Evolutionary conservation across 2,797 vertebrate genomes (phyloP), one percentile per base, ranked within the genome.

Genomic region (Triplophysa yarkandensis): DNA sequence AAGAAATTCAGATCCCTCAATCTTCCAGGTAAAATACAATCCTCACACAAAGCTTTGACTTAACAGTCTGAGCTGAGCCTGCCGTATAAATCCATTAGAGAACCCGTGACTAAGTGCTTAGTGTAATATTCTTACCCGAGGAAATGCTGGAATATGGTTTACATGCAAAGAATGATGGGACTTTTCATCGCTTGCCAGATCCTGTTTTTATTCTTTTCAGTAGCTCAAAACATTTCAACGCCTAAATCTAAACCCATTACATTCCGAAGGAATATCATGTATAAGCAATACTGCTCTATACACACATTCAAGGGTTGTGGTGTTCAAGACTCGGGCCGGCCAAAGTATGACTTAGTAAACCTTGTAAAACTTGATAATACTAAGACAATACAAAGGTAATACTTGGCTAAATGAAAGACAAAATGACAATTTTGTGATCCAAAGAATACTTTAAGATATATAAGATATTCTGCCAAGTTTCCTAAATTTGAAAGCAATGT

Each of bases 11-110:
- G n/a, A n/a, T n/a, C n/a, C n/a, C n/a, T n/a, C n/a, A n/a, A n/a
- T n/a, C n/a, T n/a, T n/a, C n/a, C n/a, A n/a, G n/a, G 21, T 8
- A 11, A 27, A 65, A 44, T 19, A 64, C 63, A 57, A 46, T 67
- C 63, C 63, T 60, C 39, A 58, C 52, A 60, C 30, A 50, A 67
- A 67, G 52, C 54, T 17, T 46, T 74, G 63, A 74, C 63, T 74
- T 52, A 60, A 58, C 34, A 43, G 9, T 50, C 52, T 67, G 54
- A 74, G 61, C 48, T 57, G 8, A 60, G 39, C 63, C 28, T 1
- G 4, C 54, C 14, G 28, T 41, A 28, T 48, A 30, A 58, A 66
- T 46, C 44, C 68, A 48, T 52, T 60, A 68, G 23, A 27, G 10
- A 16, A 36, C 21, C 54, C 55, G 32, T 70, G 73, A 68, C 50